phyloP scores from a whole-genome alignment of 2,113 vertebrate genomes.

The Mastomys natalensis region DNA sequence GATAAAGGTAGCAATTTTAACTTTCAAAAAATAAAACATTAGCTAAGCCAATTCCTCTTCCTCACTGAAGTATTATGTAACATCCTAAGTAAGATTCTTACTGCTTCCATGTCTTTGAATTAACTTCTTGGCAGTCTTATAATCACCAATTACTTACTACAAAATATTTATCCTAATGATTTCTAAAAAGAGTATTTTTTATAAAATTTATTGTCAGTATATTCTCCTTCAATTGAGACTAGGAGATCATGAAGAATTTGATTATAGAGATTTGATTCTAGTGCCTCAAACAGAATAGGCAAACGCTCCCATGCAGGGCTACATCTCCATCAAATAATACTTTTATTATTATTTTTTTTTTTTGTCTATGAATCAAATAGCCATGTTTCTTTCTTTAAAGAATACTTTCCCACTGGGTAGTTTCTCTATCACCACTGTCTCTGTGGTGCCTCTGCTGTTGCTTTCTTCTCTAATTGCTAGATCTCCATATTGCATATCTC shows the following conservation, averaged over 20 bases:
- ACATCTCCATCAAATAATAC: not conserved
- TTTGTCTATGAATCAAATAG: not conserved
- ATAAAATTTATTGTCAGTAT: not conserved
- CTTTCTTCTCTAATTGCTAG: not conserved
- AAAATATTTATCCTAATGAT: not conserved
- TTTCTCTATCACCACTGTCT: too few relatives aligned
- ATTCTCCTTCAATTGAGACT: not conserved
- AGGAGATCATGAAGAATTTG: not conserved
- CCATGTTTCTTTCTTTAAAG: not conserved
- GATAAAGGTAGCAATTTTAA: conserved; percentile 5
- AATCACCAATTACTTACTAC: not conserved
- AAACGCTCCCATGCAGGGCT: too few relatives aligned
- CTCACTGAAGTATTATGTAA: not conserved
- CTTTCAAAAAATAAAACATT: conserved; percentile 64
- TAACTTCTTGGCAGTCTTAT: not conserved
- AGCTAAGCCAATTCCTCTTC: conserved; percentile 54
- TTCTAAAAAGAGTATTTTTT: not conserved
- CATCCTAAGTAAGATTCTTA: conserved; percentile 37
- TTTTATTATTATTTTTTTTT: not conserved
- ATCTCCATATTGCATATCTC: rapidly evolving
- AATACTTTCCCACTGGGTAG: not conserved
- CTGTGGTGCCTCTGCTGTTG: too few relatives aligned
- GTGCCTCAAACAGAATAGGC: not conserved
- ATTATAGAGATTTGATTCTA: too few relatives aligned
- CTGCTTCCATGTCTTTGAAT: not conserved